Base-by-base conservation (phyloP, 2,888 invertebrate species). In the Notocelia uddmanniana region DNA sequence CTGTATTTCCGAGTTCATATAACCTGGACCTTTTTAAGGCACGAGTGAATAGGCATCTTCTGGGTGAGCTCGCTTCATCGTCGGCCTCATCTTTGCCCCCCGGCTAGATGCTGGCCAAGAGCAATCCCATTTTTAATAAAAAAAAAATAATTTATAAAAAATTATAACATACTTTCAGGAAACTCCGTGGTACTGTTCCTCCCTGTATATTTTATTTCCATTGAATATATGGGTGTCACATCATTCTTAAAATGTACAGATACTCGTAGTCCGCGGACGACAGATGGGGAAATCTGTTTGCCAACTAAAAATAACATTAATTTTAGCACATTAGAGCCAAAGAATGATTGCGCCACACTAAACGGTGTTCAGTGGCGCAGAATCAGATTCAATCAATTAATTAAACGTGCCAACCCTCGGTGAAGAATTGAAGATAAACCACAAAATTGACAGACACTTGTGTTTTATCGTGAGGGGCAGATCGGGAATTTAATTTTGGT, bases 311-410 rank as follows among this genome's bases (percentile, higher is more conserved):
- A 55, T 54, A 72, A 50, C 68, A 73, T 73, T 68, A 57, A 63
- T 62, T 73, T 71, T 73, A 57, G 57, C 57, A 73, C 72, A 73
- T 73, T 71, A 60, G 71, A 58, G 55, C 62, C 45, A 21, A 37
- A 63, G 72, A 73, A 73, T 52, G 34, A 58, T 50, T 21, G 48
- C 69, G 34, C 26, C 60, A 60, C 59, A 37, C 68, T 72, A 71
- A 71, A 67, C 71, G 71, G 45, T 54, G 64, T 52, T 52, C 71
- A 66, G 59, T 55, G 71, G 37, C 26, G 59, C 54, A 58, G 68
- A 73, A 55, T 37, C 69, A 70, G 70, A 74, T 73, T 70, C 69
- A 59, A 74, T 74, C 74, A 73, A 74, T 73, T 74, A 73, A 74
- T 74, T 74, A 73, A 63, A 64, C 55, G 63, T 58, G 57, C 67